Evolutionary conservation across 2,888 invertebrate genomes (phyloP), one percentile per base, ranked within the genome.

Genomic region (Trissonchulus sp.): DNA sequence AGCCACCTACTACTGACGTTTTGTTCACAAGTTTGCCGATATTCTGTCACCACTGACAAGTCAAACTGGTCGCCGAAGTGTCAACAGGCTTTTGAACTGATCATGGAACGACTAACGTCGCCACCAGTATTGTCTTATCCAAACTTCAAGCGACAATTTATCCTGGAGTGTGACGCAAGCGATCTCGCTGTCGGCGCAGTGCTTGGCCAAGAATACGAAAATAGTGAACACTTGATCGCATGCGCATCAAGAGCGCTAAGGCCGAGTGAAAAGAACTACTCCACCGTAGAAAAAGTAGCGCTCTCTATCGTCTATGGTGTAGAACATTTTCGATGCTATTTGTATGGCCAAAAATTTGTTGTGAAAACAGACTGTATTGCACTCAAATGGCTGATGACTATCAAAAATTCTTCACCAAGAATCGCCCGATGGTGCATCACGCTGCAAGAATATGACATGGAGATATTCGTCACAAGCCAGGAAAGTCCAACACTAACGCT

Each of bases 61-160:
- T 74, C 36, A 15, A 23, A 65, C 23, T 75, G 75, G 75, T 75
- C 33, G 15, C 8, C 28, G 1, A 30, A 75, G 3, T 28, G 33
- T 28, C 15, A 75, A 28, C 2, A 75, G 23, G 48, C 74, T 1
- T 76, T 75, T 33, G 15, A 36, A n/a, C 2, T 15, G 1, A 28
- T 75, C 18, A 75, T 75, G 75, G 35, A 2, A 34, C 2, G 2
- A 31, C 33, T 75, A 28, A 30, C 63, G 3, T 3, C 23, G 23
- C 60, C 37, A 18, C 75, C 75, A 2, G 8, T 75, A 31, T 35
- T 75, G 2, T 30, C 48, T 8, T 73, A 75, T 35, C 75, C 75
- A 18, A 62, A 75, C 37, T 75, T 75, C 48, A 48, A 2, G 30
- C 2, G 60, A 37, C 72, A 30, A 8, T 65, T 65, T 34, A 30